Base-by-base conservation (phyloP, 2,797 vertebrate species). In the Jordanella pulchra region DNA sequence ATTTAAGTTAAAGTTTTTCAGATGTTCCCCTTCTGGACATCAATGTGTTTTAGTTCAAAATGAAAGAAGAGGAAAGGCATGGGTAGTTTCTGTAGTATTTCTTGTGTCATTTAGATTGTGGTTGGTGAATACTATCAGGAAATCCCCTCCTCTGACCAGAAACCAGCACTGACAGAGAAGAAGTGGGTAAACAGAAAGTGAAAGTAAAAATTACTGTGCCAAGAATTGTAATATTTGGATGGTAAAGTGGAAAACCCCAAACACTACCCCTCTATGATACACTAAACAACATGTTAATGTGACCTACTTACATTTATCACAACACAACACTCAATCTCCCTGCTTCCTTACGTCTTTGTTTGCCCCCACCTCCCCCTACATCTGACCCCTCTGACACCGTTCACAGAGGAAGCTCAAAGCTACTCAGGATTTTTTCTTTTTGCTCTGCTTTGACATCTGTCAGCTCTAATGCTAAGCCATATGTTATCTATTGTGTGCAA, bases 381-480 rank as follows among this genome's bases (percentile, higher is more conserved):
- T 81, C 78, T 80, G 67, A 87, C 86, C 82, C 82, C 82, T 73
- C 54, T 77, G 82, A 84, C 87, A 79, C 65, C 5, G 27, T 64
- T 73, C 71, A 68, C 78, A 17, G 47, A 45, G 54, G 73, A 85
- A 73, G 82, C 88, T 91, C 83, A 90, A 82, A 89, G 87, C 88
- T 79, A 83, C 87, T 86, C 84, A 84, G 89, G 87, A 91, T 93
- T 92, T 79, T 89, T 87, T 84, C 55, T 88, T 64, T 89, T 88
- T 75, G 78, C 79, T 77, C 60, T 75, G 81, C 58, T 65, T 74
- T 78, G 91, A 92, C 94, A 93, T 91, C 93, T 93, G 93, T 90
- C 88, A 78, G 80, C 84, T 91, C 76, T 83, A 84, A 82, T 56
- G n/a, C 68, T 60, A 39, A 73, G 76, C 93, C 93, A 93, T 93